Evolutionary conservation across 1,140 invertebrate genomes (phyloP).

Genomic region (Drosophila arawakana): DNA sequence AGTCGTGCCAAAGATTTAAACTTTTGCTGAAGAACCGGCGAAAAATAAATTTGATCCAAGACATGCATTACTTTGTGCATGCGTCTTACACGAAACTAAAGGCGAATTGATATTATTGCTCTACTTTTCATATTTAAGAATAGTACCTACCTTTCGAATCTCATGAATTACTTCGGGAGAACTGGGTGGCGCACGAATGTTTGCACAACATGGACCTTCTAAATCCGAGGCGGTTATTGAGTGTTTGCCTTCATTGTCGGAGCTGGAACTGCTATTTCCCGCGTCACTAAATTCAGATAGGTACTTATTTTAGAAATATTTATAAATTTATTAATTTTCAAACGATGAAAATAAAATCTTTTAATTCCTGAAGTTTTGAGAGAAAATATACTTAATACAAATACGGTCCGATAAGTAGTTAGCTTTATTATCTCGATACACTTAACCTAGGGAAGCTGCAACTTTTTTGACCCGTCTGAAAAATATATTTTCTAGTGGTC

Average conservation of each 20-base stretch:
- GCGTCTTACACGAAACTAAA: conserved; percentile 67
- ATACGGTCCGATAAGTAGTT: too few relatives aligned
- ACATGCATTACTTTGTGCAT: conserved; percentile 82
- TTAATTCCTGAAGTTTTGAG: too few relatives aligned
- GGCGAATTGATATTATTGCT: background rate
- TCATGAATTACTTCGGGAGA: conserved; percentile 85
- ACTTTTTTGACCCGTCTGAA: too few relatives aligned
- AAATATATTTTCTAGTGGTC: too few relatives aligned
- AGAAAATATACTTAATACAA: too few relatives aligned
- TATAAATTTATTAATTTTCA: too few relatives aligned
- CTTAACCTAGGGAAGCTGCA: too few relatives aligned
- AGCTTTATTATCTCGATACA: too few relatives aligned
- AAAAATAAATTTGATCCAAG: conserved; percentile 78
- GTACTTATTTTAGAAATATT: too few relatives aligned
- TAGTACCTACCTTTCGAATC: conserved; percentile 70
- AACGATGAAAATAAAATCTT: too few relatives aligned
- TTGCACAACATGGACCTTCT: conserved; percentile 83
- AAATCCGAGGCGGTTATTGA: conserved; percentile 76
- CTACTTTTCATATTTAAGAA: too few relatives aligned
- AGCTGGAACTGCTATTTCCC: conserved; percentile 90
- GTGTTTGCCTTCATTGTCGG: conserved; percentile 81
- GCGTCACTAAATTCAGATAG: conserved; percentile 86
- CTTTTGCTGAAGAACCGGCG: conserved; percentile 75
- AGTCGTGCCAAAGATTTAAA: conserved; percentile 62
- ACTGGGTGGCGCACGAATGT: conserved; percentile 86